A percentile compares a stretch with the other conserved stretches of the same genome.
These are phyloP conservation scores for Psophia crepitans DNA, from an alignment of 2,113 vertebrate species.

Conservation along the genomic window DNA sequence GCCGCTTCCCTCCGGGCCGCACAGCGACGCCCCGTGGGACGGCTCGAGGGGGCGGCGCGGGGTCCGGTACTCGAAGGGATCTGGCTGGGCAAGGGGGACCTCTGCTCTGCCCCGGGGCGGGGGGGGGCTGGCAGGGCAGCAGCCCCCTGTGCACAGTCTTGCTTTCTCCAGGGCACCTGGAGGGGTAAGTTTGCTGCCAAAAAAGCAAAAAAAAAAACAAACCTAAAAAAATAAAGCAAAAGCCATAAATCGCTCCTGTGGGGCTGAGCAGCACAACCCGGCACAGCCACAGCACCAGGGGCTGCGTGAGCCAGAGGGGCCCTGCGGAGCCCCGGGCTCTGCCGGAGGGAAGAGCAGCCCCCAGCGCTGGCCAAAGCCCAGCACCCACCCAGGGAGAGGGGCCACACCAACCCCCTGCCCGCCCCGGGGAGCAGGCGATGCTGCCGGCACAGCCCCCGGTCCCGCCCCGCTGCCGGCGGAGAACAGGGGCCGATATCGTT, in stretches of 20 bases:
- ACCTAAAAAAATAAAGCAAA: not conserved
- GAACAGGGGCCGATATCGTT: not conserved
- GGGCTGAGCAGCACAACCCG: not conserved
- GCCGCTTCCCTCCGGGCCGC: accelerated
- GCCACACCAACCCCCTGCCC: accelerated
- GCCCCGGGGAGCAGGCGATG: not conserved
- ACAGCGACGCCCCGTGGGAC: not conserved
- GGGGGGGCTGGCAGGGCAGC: not conserved
- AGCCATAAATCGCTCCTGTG: conserved; percentile 44
- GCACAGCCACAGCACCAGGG: accelerated
- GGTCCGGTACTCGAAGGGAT: not conserved
- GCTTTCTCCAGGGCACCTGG: not conserved
- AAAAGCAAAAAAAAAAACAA: not conserved
- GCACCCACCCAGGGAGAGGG: not conserved
- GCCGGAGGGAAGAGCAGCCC: not conserved
- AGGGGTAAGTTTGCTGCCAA: conserved; percentile 4
- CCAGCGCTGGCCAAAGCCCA: not conserved
- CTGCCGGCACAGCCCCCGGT: not conserved
- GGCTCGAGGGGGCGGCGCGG: not conserved
- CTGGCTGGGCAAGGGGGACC: not conserved
- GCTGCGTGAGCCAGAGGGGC: not conserved
- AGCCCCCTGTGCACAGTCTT: not conserved
- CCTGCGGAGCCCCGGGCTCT: not conserved
- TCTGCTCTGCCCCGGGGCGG: not conserved
- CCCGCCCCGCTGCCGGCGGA: not conserved